Conservation (phyloP, 2,113 vertebrate species). For the Girardinichthys multiradiatus region DNA sequence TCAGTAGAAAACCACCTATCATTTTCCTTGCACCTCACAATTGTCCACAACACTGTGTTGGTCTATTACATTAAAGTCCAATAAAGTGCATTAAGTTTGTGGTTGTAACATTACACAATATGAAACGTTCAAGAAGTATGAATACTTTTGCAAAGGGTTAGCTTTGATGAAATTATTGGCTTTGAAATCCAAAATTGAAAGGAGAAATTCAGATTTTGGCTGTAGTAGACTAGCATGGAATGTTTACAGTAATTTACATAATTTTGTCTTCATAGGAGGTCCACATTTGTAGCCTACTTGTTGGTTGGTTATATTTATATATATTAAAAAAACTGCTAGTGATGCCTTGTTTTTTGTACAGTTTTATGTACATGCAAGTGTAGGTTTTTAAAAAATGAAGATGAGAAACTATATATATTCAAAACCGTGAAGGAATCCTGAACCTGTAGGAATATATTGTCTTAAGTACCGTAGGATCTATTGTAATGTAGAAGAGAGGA, state of each 20-base stretch:
- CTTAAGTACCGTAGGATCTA: constrained; percentile 77
- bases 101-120: neutral
- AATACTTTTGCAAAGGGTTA: neutral
- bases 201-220: neutral
- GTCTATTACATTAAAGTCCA: neutral
- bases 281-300: constrained; percentile 84
- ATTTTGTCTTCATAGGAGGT: constrained; percentile 69
- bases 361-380: constrained; percentile 98
- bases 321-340: constrained; percentile 84
- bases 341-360: constrained; percentile 97
- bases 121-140: neutral
- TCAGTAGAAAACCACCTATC: neutral
- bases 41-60: neutral
- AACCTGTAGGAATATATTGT: constrained; percentile 84
- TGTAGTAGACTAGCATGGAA: neutral
- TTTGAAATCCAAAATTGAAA: neutral
- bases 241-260: constrained; percentile 33
- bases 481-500: constrained; percentile 70
- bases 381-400: constrained; percentile 83
- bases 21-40: neutral
- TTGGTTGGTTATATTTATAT: constrained; percentile 93
- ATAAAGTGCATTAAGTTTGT: neutral
- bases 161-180: neutral
- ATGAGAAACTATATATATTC: constrained; percentile 67
- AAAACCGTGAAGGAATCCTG: constrained; percentile 65